These are phyloP conservation scores for Anniella stebbinsi DNA, from an alignment of 2,797 vertebrate species.

Conservation along the genomic window DNA sequence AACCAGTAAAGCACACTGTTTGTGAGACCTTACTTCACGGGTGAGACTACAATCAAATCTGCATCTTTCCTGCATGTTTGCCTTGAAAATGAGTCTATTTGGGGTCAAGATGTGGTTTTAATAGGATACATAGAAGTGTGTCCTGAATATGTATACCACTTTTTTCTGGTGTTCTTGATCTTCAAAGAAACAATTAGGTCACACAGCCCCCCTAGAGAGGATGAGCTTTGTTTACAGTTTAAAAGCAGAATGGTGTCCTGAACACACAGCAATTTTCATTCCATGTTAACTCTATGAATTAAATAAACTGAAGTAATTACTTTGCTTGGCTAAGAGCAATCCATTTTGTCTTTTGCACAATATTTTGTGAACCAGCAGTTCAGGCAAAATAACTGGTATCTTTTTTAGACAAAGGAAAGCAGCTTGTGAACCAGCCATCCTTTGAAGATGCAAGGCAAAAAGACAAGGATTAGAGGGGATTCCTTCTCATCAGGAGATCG, in stretches of 20 bases:
- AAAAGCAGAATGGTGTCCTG: background rate
- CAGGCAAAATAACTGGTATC: background rate
- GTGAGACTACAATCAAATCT: background rate
- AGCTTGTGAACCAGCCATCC: background rate
- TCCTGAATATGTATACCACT: background rate
- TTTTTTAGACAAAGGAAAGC: constrained; percentile 9
- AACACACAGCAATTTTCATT: background rate
- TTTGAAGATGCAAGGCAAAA: constrained; percentile 32
- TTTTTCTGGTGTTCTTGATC: background rate
- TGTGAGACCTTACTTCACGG: background rate
- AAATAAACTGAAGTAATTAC: background rate
- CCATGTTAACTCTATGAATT: background rate
- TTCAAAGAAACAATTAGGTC: background rate
- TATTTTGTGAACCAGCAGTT: background rate
- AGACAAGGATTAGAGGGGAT: constrained; percentile 33
- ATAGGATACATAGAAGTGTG: background rate
- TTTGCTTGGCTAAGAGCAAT: background rate
- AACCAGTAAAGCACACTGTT: background rate
- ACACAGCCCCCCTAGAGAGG: too few species aligned
- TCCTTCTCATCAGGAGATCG: constrained; percentile 21
- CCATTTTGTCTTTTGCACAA: background rate
- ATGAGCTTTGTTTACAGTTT: background rate
- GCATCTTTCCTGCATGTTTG: background rate
- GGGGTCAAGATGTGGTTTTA: background rate
- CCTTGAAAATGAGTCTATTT: background rate